These are phyloP conservation scores for Aethes cnicana DNA, from an alignment of 2,888 invertebrate species.

Conservation along the genomic window DNA sequence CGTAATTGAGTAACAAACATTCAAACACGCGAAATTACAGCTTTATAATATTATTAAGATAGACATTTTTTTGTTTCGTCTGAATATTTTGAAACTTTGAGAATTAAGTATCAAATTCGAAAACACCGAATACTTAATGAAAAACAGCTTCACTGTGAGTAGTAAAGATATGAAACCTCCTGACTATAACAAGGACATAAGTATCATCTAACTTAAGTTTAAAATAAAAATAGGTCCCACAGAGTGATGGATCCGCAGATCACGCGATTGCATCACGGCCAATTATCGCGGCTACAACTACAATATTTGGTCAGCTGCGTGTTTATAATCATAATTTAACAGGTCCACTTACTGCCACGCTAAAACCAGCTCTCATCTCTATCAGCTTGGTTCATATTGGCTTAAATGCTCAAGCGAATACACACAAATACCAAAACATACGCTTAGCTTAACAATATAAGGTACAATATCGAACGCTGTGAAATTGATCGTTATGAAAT, in stretches of 20 bases:
- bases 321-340: conserved; percentile 53
- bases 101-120: too few relatives aligned
- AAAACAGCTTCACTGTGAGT: too few relatives aligned
- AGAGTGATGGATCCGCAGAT: conserved; percentile 46
- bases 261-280: conserved; percentile 79
- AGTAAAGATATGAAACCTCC: too few relatives aligned
- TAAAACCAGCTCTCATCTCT: conserved; percentile 36
- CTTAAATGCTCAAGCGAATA: background rate
- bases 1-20: too few relatives aligned
- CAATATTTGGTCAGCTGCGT: conserved; percentile 82
- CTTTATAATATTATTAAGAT: too few relatives aligned
- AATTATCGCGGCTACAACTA: conserved; percentile 79
- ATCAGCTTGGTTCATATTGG: conserved; percentile 36
- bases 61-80: too few relatives aligned
- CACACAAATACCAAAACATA: background rate
- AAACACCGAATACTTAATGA: too few relatives aligned
- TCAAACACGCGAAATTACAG: too few relatives aligned
- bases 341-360: conserved; percentile 10
- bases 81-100: too few relatives aligned
- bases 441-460: conserved; percentile 43
- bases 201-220: too few relatives aligned
- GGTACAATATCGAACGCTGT: conserved; percentile 40
- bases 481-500: conserved; percentile 43
- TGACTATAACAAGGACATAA: too few relatives aligned
- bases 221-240: background rate